Evolutionary conservation across 2,113 vertebrate species (phyloP).

Genomic region (Aythya baeri): DNA sequence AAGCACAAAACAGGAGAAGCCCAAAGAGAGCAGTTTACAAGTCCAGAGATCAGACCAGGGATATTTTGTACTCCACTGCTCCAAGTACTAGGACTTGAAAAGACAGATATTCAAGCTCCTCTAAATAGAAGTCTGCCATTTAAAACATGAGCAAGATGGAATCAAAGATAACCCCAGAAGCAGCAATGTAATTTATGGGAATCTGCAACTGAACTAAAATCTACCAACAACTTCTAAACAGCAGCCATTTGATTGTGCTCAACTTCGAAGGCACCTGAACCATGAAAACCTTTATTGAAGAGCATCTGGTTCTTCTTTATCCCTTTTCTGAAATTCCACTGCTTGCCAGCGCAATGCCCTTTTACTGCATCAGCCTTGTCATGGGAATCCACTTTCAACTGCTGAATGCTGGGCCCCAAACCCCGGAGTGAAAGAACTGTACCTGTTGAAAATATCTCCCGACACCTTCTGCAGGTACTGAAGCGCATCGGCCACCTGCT

Average conservation of each 20-base stretch:
- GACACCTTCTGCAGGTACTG: conserved; percentile 91
- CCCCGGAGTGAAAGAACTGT: background rate
- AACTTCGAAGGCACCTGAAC: background rate
- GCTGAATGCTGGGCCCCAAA: background rate
- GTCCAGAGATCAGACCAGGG: background rate
- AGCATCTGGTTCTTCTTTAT: background rate
- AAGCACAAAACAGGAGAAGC: background rate
- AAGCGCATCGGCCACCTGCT: conserved; percentile 91
- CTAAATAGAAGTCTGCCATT: background rate
- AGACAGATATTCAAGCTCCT: background rate
- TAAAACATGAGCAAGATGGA: background rate
- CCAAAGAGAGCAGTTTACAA: background rate
- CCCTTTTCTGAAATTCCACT: background rate
- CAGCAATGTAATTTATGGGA: conserved; percentile 1
- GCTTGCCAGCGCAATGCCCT: background rate
- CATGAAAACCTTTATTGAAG: background rate
- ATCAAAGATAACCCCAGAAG: background rate
- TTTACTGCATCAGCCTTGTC: background rate
- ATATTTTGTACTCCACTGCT: background rate
- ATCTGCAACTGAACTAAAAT: background rate
- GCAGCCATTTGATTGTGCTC: background rate
- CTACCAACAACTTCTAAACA: background rate
- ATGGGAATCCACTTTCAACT: background rate
- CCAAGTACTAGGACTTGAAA: background rate
- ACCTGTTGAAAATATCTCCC: conserved; percentile 93